Percentiles rank a stretch among this genome's conserved stretches.
These are phyloP conservation scores for Melitaea athalia DNA, from an alignment of 2,888 invertebrate species.

Conservation along the genomic window DNA sequence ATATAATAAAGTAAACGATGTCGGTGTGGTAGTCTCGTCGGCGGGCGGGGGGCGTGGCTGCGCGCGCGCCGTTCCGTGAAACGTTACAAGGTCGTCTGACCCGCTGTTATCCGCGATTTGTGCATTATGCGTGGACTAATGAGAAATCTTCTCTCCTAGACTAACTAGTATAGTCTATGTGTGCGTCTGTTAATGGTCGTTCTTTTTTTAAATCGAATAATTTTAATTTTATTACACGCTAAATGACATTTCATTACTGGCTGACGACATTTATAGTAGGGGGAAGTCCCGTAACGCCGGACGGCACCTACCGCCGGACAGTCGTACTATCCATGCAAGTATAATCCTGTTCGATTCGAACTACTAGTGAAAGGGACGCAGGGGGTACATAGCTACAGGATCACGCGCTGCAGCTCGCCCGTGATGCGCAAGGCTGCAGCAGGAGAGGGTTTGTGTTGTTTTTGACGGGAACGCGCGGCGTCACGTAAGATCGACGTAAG, in stretches of 20 bases:
- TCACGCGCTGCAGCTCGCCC: too few species aligned
- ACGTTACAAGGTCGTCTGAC: conserved; percentile 61
- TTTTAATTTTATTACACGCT: neutral
- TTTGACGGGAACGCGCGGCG: too few species aligned
- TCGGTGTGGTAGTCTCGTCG: neutral
- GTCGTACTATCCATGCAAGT: too few species aligned
- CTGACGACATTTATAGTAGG: too few species aligned
- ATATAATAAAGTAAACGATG: neutral
- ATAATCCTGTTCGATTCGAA: too few species aligned
- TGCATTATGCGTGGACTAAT: conserved; percentile 32
- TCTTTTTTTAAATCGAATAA: neutral
- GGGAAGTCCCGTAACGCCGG: too few species aligned
- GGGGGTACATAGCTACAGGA: too few species aligned
- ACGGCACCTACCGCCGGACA: too few species aligned
- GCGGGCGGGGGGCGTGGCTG: conserved; percentile 52
- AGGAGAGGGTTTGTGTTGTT: too few species aligned
- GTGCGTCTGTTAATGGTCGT: neutral
- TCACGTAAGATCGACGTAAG: too few species aligned
- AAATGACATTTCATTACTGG: neutral
- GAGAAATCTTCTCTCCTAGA: conserved; percentile 19
- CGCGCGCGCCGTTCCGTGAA: conserved; percentile 60
- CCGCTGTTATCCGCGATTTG: conserved; percentile 27
- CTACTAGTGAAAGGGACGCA: too few species aligned
- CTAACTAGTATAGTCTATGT: neutral
- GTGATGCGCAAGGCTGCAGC: too few species aligned